Conservation (phyloP, 2,797 vertebrate species). For the Oryzias dopingdopingensis region DNA sequence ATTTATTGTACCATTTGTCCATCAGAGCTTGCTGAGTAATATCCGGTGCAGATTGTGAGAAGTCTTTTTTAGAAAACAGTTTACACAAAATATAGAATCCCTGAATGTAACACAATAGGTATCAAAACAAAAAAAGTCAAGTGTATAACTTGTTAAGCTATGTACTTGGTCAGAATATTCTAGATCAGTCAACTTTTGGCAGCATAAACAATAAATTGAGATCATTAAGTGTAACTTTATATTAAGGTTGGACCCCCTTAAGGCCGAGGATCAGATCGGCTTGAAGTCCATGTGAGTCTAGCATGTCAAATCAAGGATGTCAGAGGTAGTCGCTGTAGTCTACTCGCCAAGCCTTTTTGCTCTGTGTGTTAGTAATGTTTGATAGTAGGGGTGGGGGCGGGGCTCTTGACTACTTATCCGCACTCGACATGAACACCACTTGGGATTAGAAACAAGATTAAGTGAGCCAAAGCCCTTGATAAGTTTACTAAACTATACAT, state of each 20-base stretch:
- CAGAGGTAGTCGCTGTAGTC: conserved; percentile 23
- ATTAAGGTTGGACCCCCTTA: conserved; percentile 32
- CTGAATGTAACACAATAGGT: too few species aligned
- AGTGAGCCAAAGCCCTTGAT: conserved; percentile 45
- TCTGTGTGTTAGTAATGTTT: conserved; percentile 25
- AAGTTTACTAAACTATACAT: conserved; percentile 40
- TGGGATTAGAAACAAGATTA: conserved; percentile 68
- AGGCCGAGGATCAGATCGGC: conserved; percentile 38
- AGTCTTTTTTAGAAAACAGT: too few species aligned
- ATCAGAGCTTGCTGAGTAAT: too few species aligned
- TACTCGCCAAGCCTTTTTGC: conserved; percentile 44
- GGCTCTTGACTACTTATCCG: conserved; percentile 57
- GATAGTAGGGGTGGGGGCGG: conserved; percentile 8
- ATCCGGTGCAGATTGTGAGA: too few species aligned
- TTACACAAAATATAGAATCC: too few species aligned
- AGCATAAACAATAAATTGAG: conserved; percentile 27
- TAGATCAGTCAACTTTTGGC: conserved; percentile 14
- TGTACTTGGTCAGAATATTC: too few species aligned
- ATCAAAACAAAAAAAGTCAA: too few species aligned
- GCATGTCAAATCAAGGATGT: conserved; percentile 48
- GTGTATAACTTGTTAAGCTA: too few species aligned
- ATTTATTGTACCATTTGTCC: not conserved
- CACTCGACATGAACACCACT: conserved; percentile 47
- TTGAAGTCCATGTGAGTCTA: conserved; percentile 37
- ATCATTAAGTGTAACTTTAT: conserved; percentile 40